A percentile compares a stretch with the other conserved stretches of the same genome.
Evolutionary conservation across 2,797 vertebrate species (phyloP).

Genomic region (Sparus aurata): DNA sequence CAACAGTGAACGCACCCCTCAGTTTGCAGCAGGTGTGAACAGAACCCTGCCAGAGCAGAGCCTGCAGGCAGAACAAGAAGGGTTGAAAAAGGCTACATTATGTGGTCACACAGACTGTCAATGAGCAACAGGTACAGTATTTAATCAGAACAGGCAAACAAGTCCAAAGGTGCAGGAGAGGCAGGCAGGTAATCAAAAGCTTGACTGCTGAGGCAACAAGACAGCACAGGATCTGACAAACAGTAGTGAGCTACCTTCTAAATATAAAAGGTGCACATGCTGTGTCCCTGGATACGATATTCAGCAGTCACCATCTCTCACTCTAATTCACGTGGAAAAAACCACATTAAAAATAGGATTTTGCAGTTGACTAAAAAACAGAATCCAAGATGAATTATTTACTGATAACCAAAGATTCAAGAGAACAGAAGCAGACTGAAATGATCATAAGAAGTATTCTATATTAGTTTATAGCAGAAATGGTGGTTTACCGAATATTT

Average conservation of each 20-base stretch:
- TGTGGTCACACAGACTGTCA: constrained; percentile 5
- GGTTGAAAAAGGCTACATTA: constrained; percentile 12
- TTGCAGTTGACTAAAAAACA: constrained; percentile 12
- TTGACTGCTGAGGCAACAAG: constrained; percentile 6
- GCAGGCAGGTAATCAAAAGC: constrained; percentile 27
- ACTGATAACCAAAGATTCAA: neutral
- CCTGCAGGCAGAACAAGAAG: constrained; percentile 1
- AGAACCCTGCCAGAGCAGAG: neutral
- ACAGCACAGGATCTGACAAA: constrained; percentile 20
- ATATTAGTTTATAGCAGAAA: neutral
- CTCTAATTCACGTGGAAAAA: constrained; percentile 19
- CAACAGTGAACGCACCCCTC: neutral
- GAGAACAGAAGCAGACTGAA: constrained; percentile 23
- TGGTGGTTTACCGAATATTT: too few relatives aligned
- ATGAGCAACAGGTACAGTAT: neutral
- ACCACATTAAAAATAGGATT: constrained; percentile 1
- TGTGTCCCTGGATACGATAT: neutral
- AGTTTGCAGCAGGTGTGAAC: constrained; percentile 14
- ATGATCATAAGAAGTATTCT: neutral
- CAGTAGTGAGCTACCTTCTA: neutral
- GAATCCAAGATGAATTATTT: constrained; percentile 19
- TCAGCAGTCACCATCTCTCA: neutral
- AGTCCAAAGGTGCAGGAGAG: constrained; percentile 29
- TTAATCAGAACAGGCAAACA: constrained; percentile 6
- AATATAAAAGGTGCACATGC: constrained; percentile 16